Evolutionary conservation across 2,113 vertebrate genomes (phyloP), one percentile per base, ranked within the genome.

Genomic region (Cololabis saira): DNA sequence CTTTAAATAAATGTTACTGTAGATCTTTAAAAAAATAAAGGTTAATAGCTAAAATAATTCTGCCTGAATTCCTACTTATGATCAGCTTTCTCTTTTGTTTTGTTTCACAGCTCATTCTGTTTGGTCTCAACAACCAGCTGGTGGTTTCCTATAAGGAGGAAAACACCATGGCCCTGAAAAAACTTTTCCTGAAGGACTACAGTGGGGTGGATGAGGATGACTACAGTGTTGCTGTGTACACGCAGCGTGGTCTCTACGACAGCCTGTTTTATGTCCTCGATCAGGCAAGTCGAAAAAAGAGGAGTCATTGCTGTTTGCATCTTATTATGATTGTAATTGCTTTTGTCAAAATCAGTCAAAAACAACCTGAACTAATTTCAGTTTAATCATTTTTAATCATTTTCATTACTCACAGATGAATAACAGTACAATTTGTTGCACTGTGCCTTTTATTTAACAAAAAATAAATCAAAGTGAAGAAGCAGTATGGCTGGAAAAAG

Each of bases 101-200:
- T 68, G 18, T 67, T 76, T 84, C 42, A 22, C 78, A 99, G 97
- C 96, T 99, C 37, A 78, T 98, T 52, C 89, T 96, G 19, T 99
- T 98, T 65, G 97, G 97, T 53, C 92, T 99, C 77, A 96, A 95
- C 88, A 99, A 99, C 87, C 97, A 98, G 85, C 86, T 97, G 82
- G 97, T 99, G 68, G 96, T 97, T 68, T 93, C 96, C 5, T 99
- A 96, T 74, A 98, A 98, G 87, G 96, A 98, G 70, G 97, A 99
- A 78, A 98, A 94, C 72, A 86, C 82, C 8, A 64, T 95, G 85
- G 92, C 96, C 56, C 95, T 98, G 77, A 99, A 99, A 86, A 95
- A 95, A 68, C 77, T 98, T 3, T 98, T 99, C 87, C 84, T 99
- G 80, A 98, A 94, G 88, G 93, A 87, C 45, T 99, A 96, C 88